Percentiles rank a stretch among this genome's conserved stretches.
Conservation (phyloP, 2,888 invertebrate genomes). For the Mythimna albipuncta region DNA sequence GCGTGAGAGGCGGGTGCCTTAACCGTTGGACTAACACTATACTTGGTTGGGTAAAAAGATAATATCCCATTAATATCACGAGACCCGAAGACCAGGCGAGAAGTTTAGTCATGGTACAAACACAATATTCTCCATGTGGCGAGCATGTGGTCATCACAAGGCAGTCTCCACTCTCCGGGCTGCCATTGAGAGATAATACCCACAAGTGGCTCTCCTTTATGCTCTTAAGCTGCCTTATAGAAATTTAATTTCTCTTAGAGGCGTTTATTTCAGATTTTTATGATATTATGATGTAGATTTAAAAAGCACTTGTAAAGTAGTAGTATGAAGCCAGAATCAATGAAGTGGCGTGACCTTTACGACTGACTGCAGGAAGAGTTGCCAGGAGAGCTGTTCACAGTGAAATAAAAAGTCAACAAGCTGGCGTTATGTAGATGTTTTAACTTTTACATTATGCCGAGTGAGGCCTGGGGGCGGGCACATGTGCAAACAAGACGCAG, state of each 20-base stretch:
- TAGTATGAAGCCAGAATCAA: neutral
- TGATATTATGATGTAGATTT: neutral
- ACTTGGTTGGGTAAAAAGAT: too few relatives aligned
- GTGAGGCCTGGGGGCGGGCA: slow-evolving; percentile 10
- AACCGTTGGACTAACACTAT: too few relatives aligned
- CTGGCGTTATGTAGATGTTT: slow-evolving; percentile 14
- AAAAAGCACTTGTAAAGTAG: slow-evolving; percentile 9
- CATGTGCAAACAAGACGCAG: neutral
- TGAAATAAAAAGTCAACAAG: slow-evolving; percentile 37
- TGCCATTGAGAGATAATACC: neutral
- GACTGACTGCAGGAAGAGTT: slow-evolving; percentile 8
- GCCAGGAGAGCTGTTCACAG: slow-evolving; percentile 6
- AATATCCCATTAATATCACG: too few relatives aligned
- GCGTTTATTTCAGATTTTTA: slow-evolving; percentile 1
- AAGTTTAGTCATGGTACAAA: too few relatives aligned
- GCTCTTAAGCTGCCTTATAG: neutral
- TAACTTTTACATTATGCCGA: slow-evolving; percentile 42
- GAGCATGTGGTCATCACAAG: too few relatives aligned
- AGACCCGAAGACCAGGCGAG: neutral
- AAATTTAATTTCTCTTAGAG: neutral
- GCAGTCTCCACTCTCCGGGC: too few relatives aligned
- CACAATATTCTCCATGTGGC: too few relatives aligned
- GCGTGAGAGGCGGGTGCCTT: too few relatives aligned
- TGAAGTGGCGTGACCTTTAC: slow-evolving; percentile 15
- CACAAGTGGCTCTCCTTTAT: neutral